phyloP scores from a whole-genome alignment of 2,888 invertebrate genomes.

The Melanotus villosus region DNA sequence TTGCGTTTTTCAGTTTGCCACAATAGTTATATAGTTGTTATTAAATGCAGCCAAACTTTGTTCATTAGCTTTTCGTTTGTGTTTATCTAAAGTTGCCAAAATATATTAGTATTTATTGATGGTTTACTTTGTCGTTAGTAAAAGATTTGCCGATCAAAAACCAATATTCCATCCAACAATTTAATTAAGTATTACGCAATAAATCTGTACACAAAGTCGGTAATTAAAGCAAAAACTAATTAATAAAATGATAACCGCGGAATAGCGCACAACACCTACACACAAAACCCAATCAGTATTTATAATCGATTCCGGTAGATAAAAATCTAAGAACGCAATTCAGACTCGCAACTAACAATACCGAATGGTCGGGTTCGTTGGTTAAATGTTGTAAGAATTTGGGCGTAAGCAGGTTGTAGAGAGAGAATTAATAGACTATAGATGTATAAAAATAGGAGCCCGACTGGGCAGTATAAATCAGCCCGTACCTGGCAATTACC shows the following conservation, averaged over 20 bases:
- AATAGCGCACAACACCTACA: constrained; percentile 57
- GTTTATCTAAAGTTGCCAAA: too few species aligned
- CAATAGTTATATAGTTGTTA: too few species aligned
- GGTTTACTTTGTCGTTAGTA: too few species aligned
- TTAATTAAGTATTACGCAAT: constrained; percentile 35
- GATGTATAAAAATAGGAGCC: constrained; percentile 58
- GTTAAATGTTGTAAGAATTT: constrained; percentile 52
- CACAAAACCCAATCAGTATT: constrained; percentile 52
- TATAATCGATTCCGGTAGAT: constrained; percentile 36
- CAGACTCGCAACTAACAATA: constrained; percentile 42
- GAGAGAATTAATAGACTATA: constrained; percentile 57
- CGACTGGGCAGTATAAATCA: constrained; percentile 65
- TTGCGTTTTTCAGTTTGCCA: too few species aligned
- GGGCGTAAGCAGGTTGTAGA: constrained; percentile 51
- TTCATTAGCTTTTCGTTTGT: too few species aligned
- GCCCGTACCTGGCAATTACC: constrained; percentile 68
- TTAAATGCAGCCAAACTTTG: too few species aligned
- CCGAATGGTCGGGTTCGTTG: neutral
- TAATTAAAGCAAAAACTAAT: constrained; percentile 41
- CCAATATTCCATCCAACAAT: constrained; percentile 6
- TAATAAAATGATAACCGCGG: constrained; percentile 34
- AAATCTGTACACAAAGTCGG: constrained; percentile 9
- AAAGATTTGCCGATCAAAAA: neutral
- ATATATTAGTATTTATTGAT: too few species aligned
- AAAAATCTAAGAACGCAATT: constrained; percentile 49